Conservation (phyloP, 2,113 vertebrate species). For the Crotalus tigris region DNA sequence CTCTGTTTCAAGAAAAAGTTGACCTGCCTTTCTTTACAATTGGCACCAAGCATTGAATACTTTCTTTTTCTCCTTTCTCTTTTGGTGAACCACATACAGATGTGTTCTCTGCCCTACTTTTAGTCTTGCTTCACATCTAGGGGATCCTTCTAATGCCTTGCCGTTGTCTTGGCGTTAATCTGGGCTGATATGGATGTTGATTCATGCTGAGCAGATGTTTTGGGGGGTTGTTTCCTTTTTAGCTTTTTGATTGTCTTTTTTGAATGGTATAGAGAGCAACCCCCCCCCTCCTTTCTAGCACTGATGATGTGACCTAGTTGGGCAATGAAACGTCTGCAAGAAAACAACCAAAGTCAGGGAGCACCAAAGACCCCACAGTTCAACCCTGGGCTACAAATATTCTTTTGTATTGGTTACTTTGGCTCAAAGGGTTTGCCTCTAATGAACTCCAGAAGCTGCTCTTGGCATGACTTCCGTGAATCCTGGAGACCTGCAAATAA, state of each 20-base stretch:
- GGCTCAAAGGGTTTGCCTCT: neutral
- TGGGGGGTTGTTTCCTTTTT: neutral
- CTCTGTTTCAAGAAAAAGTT: neutral
- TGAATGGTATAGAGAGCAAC: neutral
- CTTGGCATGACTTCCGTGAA: neutral
- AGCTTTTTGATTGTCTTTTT: neutral
- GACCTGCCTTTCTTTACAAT: neutral
- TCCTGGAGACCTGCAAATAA: neutral
- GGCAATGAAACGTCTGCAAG: neutral
- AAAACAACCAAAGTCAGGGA: neutral
- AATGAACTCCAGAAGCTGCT: neutral
- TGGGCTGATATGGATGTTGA: neutral
- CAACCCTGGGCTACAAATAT: neutral
- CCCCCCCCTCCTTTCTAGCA: neutral
- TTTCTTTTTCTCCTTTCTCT: neutral
- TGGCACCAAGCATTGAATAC: neutral
- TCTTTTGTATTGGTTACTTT: neutral
- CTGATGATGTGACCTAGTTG: neutral
- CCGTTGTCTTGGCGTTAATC: neutral
- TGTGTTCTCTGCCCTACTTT: neutral
- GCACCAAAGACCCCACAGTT: neutral
- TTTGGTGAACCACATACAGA: neutral
- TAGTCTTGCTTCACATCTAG: neutral
- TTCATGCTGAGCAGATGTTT: neutral
- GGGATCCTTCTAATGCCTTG: too few species aligned